These are phyloP conservation scores for Chelidonichthys spinosus DNA, from an alignment of 2,797 vertebrate genomes.

Conservation along the genomic window DNA sequence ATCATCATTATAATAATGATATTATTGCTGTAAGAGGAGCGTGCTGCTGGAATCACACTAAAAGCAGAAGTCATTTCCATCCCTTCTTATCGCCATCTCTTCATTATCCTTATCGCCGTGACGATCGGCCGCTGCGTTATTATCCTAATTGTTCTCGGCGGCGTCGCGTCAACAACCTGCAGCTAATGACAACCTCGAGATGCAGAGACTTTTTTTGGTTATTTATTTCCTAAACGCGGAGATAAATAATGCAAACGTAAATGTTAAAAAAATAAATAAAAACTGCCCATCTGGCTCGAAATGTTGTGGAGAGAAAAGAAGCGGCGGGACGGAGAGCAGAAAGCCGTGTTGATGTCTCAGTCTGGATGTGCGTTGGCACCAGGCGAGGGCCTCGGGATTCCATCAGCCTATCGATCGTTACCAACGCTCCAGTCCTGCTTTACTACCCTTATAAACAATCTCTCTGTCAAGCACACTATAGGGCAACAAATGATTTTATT, in stretches of 20 bases:
- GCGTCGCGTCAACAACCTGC: conserved; percentile 49
- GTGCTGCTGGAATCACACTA: conserved; percentile 36
- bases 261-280: neutral
- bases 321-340: conserved; percentile 44
- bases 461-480: conserved; percentile 72
- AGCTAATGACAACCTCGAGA: conserved; percentile 71
- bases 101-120: conserved; percentile 72
- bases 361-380: conserved; percentile 63
- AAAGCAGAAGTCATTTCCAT: conserved; percentile 68
- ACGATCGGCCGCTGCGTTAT: conserved; percentile 66
- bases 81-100: conserved; percentile 70
- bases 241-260: conserved; percentile 66
- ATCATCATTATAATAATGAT: conserved; percentile 43
- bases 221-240: conserved; percentile 22
- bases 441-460: conserved; percentile 79
- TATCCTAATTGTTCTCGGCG: conserved; percentile 68
- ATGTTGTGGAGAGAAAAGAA: conserved; percentile 39
- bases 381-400: conserved; percentile 59
- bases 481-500: conserved; percentile 79
- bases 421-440: conserved; percentile 69
- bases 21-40: conserved; percentile 45
- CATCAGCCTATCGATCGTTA: conserved; percentile 76
- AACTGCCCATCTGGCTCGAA: conserved; percentile 49
- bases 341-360: conserved; percentile 74
- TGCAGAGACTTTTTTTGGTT: conserved; percentile 16